Evolutionary conservation across 37 sponge, comb jelly and placozoan genomes (phyloP).

Genomic region (Spongilla lacustris): DNA sequence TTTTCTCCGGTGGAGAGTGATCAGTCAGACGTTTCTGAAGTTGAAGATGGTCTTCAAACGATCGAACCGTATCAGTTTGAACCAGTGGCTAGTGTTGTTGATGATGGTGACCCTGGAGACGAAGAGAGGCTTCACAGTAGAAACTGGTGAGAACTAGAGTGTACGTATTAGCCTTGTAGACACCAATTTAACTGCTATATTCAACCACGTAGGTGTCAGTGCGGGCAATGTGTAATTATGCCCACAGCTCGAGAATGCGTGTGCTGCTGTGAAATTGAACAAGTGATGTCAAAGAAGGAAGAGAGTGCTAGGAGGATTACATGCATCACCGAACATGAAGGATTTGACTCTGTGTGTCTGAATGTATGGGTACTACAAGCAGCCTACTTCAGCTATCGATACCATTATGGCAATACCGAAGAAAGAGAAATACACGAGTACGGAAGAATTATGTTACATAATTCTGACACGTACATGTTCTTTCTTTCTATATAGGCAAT

Average conservation of each 20-base stretch:
- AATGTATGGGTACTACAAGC: slow-evolving; percentile 60
- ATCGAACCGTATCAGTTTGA: slow-evolving; percentile 38
- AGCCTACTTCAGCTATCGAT: slow-evolving; percentile 38
- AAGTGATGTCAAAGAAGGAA: slow-evolving; percentile 15
- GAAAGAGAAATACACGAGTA: neutral
- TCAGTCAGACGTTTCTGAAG: neutral
- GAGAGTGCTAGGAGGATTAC: neutral
- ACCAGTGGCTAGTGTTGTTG: neutral
- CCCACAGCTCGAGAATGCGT: slow-evolving; percentile 34
- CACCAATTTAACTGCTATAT: neutral
- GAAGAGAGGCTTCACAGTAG: slow-evolving; percentile 16
- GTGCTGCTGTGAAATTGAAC: slow-evolving; percentile 38
- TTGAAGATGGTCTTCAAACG: neutral
- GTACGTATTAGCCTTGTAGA: neutral
- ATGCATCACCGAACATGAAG: slow-evolving; percentile 54
- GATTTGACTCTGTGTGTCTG: slow-evolving; percentile 56
- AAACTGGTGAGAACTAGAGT: slow-evolving; percentile 13
- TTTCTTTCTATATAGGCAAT: neutral
- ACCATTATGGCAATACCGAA: slow-evolving; percentile 24
- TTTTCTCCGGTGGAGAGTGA: neutral
- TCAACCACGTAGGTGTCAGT: slow-evolving; percentile 28
- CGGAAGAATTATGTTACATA: neutral
- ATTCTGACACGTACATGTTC: neutral
- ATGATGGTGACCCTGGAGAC: neutral
- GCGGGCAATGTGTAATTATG: slow-evolving; percentile 39